phyloP scores from a whole-genome alignment of 2,888 invertebrate genomes.

The Trichacis sp. region DNA sequence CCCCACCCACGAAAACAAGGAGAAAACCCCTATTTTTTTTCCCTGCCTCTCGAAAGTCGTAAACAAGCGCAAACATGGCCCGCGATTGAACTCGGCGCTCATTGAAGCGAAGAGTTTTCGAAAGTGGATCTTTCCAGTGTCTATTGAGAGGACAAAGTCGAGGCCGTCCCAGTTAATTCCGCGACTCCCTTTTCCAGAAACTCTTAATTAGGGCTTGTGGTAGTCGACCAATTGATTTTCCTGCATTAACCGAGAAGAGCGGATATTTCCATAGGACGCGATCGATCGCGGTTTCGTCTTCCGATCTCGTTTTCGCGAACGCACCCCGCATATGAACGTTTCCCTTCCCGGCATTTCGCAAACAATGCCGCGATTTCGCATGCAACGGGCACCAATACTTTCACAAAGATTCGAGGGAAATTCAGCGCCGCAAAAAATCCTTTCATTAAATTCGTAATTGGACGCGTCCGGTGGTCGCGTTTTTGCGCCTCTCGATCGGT shows the following conservation, averaged over 20 bases:
- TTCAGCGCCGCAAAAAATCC: background rate
- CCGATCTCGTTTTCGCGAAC: background rate
- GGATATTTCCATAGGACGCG: background rate
- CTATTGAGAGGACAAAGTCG: background rate
- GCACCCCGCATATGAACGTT: too few species aligned
- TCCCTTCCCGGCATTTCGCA: too few species aligned
- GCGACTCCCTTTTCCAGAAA: background rate
- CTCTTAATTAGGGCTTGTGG: background rate
- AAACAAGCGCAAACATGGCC: too few species aligned
- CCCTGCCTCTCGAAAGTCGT: too few species aligned
- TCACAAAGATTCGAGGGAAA: too few species aligned
- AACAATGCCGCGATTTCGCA: too few species aligned
- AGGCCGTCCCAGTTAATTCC: background rate
- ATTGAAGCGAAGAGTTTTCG: background rate
- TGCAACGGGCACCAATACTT: too few species aligned
- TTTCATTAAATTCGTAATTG: background rate
- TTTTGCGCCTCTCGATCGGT: too few species aligned
- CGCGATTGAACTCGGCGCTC: background rate
- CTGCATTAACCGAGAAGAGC: background rate
- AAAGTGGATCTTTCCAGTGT: background rate
- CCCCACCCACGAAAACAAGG: too few species aligned
- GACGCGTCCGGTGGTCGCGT: too few species aligned
- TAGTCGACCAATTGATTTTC: background rate
- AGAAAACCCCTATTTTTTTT: too few species aligned
- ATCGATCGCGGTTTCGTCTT: background rate